These are phyloP conservation scores for Hippocampus mohnikei DNA, from an alignment of 2,113 vertebrate genomes.

Conservation along the genomic window DNA sequence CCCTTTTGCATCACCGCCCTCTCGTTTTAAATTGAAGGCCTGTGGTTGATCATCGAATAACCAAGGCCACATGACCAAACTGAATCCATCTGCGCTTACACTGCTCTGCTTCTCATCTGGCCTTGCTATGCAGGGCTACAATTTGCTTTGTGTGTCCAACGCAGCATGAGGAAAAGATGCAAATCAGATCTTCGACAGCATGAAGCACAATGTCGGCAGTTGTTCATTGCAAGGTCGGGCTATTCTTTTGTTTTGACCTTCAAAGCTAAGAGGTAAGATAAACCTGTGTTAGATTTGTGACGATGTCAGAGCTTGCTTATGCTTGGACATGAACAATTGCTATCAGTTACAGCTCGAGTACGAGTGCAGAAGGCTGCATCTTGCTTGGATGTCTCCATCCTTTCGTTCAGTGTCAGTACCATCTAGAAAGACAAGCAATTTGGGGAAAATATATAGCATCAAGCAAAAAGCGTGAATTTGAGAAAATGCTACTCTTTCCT, in stretches of 20 bases:
- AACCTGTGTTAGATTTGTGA: too few relatives aligned
- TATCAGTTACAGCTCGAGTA: too few relatives aligned
- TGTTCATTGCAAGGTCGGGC: not conserved
- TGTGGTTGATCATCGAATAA: conserved; percentile 20
- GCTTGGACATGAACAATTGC: too few relatives aligned
- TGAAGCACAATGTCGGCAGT: not conserved
- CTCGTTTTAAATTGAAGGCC: conserved; percentile 40
- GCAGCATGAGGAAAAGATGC: not conserved
- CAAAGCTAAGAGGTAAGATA: too few relatives aligned
- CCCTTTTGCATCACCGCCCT: conserved; percentile 8
- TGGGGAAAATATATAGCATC: not conserved
- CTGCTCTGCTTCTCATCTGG: conserved; percentile 27
- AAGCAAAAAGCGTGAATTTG: not conserved
- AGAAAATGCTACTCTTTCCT: too few relatives aligned
- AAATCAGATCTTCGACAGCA: conserved; percentile 1
- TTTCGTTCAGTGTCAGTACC: not conserved
- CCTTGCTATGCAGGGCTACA: not conserved
- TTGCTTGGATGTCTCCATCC: not conserved
- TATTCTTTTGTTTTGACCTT: not conserved
- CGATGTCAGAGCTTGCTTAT: too few relatives aligned
- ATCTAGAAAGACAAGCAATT: too few relatives aligned
- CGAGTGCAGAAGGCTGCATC: too few relatives aligned
- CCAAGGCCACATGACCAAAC: conserved; percentile 28
- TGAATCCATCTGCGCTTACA: conserved; percentile 31
- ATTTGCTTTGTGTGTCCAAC: conserved; percentile 9